Conservation (phyloP, 2,888 invertebrate genomes). For the Malachius bipustulatus region DNA sequence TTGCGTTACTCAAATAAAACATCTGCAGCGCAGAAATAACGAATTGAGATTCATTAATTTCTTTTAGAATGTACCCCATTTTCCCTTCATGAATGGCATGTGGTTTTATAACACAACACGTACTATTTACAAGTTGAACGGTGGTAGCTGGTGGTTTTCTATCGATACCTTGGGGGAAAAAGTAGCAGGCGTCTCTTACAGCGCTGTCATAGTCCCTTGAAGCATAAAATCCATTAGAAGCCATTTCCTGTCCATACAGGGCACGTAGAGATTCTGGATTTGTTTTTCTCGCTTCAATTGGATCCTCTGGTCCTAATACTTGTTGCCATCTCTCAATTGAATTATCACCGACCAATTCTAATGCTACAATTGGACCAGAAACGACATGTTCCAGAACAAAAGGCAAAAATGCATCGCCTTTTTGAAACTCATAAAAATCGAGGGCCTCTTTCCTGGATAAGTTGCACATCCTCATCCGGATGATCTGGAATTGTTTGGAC, state of each 20-base stretch:
- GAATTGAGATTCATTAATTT: slow-evolving; percentile 60
- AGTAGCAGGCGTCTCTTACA: slow-evolving; percentile 44
- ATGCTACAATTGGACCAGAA: slow-evolving; percentile 55
- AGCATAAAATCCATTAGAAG: slow-evolving; percentile 58
- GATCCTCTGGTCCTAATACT: slow-evolving; percentile 51
- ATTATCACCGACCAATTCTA: slow-evolving; percentile 64
- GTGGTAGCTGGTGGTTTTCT: slow-evolving; percentile 34
- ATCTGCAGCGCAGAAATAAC: slow-evolving; percentile 69
- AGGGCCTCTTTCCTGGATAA: slow-evolving; percentile 53
- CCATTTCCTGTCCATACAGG: slow-evolving; percentile 51
- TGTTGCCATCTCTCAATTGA: slow-evolving; percentile 48
- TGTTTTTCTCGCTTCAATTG: slow-evolving; percentile 42
- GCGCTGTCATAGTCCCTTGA: slow-evolving; percentile 47
- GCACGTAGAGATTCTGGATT: slow-evolving; percentile 50
- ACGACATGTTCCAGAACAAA: slow-evolving; percentile 53
- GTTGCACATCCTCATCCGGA: slow-evolving; percentile 59
- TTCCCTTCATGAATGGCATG: slow-evolving; percentile 71
- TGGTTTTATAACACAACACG: slow-evolving; percentile 79
- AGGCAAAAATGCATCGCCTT: slow-evolving; percentile 49
- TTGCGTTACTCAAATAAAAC: slow-evolving; percentile 64
- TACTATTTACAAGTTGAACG: slow-evolving; percentile 52
- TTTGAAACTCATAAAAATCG: slow-evolving; percentile 47
- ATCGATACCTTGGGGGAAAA: slow-evolving; percentile 41
- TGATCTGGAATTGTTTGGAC: slow-evolving; percentile 46
- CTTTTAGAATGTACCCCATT: slow-evolving; percentile 57